Percentiles rank a stretch among this genome's conserved stretches.
phyloP scores from a whole-genome alignment of 2,888 invertebrate species.

The Panorpa germanica region DNA sequence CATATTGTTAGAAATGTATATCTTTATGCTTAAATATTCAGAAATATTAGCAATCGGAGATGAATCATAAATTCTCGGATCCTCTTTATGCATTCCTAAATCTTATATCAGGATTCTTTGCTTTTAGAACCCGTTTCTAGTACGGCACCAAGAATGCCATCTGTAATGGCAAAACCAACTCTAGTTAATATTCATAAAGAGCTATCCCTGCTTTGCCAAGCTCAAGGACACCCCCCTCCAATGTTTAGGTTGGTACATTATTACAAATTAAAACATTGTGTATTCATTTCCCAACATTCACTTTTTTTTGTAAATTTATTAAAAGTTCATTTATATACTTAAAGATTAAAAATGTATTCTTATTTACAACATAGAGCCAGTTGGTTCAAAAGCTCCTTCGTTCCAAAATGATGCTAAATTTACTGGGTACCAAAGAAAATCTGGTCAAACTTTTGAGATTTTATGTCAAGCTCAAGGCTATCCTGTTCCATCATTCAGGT shows the following conservation, averaged over 20 bases:
- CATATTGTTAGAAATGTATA: too few species aligned
- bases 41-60: too few species aligned
- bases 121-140: constrained; percentile 33
- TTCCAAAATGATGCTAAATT: constrained; percentile 18
- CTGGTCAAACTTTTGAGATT: constrained; percentile 20
- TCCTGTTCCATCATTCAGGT: constrained; percentile 35
- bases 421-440: constrained; percentile 19
- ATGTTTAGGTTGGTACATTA: constrained; percentile 4
- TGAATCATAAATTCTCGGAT: too few species aligned
- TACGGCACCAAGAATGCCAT: constrained; percentile 31
- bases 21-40: too few species aligned
- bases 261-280: constrained; percentile 17
- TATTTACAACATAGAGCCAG: constrained; percentile 32
- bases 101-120: not conserved
- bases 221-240: constrained; percentile 2
- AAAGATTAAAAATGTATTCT: constrained; percentile 8
- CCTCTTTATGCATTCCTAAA: too few species aligned
- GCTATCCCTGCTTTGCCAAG: not conserved
- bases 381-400: constrained; percentile 31
- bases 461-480: constrained; percentile 35
- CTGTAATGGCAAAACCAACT: constrained; percentile 24
- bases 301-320: constrained; percentile 14
- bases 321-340: constrained; percentile 3
- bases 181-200: constrained; percentile 17
- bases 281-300: constrained; percentile 15